Conservation (phyloP, 2,113 vertebrate species). For the Nothobranchius furzeri region DNA sequence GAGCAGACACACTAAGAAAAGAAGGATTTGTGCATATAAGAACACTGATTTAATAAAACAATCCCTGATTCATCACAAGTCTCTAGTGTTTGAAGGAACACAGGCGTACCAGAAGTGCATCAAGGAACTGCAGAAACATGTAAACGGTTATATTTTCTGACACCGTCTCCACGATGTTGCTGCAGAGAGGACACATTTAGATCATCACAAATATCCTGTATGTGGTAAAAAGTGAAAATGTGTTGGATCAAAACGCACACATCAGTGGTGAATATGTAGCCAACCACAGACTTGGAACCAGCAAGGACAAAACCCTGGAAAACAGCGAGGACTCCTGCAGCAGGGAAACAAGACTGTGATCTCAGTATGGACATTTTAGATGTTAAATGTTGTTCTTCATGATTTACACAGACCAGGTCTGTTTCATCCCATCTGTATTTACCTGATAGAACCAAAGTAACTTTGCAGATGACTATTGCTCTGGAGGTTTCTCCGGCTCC, state of each 20-base stretch:
- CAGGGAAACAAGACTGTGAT: background rate
- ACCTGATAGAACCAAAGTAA: conserved; percentile 82
- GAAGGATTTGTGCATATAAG: background rate
- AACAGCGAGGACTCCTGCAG: conserved; percentile 78
- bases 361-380: background rate
- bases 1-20: conserved; percentile 78
- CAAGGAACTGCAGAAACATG: conserved; percentile 75
- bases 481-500: conserved; percentile 80
- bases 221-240: background rate
- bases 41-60: background rate
- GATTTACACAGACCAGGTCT: too few species aligned
- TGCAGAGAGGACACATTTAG: conserved; percentile 43
- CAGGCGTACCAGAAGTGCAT: conserved; percentile 72
- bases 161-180: conserved; percentile 68
- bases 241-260: conserved; percentile 74
- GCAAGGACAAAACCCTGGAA: conserved; percentile 73
- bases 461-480: conserved; percentile 80
- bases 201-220: conserved; percentile 5
- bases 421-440: background rate
- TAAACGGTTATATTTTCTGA: conserved; percentile 63
- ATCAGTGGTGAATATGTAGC: conserved; percentile 85
- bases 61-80: background rate
- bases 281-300: conserved; percentile 75
- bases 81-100: conserved; percentile 2
- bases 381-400: background rate